Base-by-base conservation (phyloP, 1,140 invertebrate genomes). In the Chionoecetes opilio region DNA sequence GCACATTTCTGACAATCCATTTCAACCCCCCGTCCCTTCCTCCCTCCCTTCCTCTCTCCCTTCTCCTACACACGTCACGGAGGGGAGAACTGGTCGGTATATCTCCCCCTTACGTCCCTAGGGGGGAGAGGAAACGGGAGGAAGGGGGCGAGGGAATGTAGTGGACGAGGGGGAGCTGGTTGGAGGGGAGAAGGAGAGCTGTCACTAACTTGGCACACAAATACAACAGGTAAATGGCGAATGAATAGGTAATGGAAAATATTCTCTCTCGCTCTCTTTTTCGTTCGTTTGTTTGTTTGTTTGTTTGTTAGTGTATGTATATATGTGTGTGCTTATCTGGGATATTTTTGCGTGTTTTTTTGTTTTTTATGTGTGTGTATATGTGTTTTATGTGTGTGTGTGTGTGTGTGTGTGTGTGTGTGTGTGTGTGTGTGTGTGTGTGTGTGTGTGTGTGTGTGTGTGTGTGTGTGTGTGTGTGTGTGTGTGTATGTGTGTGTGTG, bases 41-140 rank as follows among this genome's bases (percentile, higher is more conserved):
- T 75, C 21, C 63, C n/a, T 26, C 21, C n/a, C 63, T n/a, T 26
- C 63, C n/a, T n/a, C 21, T 21, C 63, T n/a, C n/a, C 63, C 63
- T 75, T n/a, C 63, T 75, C 63, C 63, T 53, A 75, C 63, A 75
- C 63, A 75, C 21, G 63, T 53, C 46, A 53, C 46, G n/a, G 63
- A 75, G 63, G 63, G 63, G 63, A 75, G 21, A 75, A 75, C 63
- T 21, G 21, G 63, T n/a, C 63, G 0, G 63, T 75, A 75, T 75
- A 75, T 75, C 63, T n/a, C 63, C 63, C 63, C 63, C 63, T 21
- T 1, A 17, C n/a, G 63, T 75, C 63, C 63, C 63, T 21, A n/a
- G 63, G n/a, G 63, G n/a, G 11, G n/a, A n/a, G n/a, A 26, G 63
- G 63, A 26, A 75, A n/a, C 26, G 21, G 63, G 63, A 21, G 21